Evolutionary conservation across 2,888 invertebrate genomes (phyloP).

Genomic region (Andrena hattorfiana): DNA sequence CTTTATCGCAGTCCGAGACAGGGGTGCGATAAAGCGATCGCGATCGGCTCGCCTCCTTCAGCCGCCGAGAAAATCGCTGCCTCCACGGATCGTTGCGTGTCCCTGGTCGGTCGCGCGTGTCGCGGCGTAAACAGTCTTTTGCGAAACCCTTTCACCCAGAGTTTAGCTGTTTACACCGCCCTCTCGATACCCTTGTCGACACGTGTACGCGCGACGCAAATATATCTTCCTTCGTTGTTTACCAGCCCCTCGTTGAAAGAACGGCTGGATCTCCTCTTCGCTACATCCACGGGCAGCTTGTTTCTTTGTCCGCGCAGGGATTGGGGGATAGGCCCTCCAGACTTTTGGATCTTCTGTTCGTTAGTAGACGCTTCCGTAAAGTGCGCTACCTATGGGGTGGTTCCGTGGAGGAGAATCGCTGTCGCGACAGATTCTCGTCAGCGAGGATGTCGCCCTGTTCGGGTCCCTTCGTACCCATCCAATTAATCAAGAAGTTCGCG

Average conservation of each 20-base stretch:
- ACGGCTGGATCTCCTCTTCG: too few species aligned
- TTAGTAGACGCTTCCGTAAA: too few species aligned
- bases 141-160: slow-evolving; percentile 28
- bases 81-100: slow-evolving; percentile 44
- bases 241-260: slow-evolving; percentile 7
- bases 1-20: slow-evolving; percentile 24
- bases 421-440: slow-evolving; percentile 1
- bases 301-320: too few species aligned
- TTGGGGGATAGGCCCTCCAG: too few species aligned
- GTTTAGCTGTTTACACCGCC: slow-evolving; percentile 30
- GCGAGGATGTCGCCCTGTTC: slow-evolving; percentile 4
- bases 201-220: slow-evolving; percentile 31
- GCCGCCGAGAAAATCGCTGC: slow-evolving; percentile 32
- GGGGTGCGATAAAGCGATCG: slow-evolving; percentile 44
- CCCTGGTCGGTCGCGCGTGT: slow-evolving; percentile 30
- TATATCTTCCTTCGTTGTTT: slow-evolving; percentile 16
- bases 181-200: slow-evolving; percentile 29
- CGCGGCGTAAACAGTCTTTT: slow-evolving; percentile 49
- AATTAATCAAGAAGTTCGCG: slow-evolving; percentile 64
- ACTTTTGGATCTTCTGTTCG: too few species aligned
- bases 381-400: too few species aligned
- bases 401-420: too few species aligned
- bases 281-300: background rate
- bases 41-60: slow-evolving; percentile 22
- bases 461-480: slow-evolving; percentile 35